Percentiles rank a stretch among this genome's conserved stretches.
These are phyloP conservation scores for Spilosoma lubricipeda DNA, from an alignment of 2,888 invertebrate genomes.

Conservation along the genomic window DNA sequence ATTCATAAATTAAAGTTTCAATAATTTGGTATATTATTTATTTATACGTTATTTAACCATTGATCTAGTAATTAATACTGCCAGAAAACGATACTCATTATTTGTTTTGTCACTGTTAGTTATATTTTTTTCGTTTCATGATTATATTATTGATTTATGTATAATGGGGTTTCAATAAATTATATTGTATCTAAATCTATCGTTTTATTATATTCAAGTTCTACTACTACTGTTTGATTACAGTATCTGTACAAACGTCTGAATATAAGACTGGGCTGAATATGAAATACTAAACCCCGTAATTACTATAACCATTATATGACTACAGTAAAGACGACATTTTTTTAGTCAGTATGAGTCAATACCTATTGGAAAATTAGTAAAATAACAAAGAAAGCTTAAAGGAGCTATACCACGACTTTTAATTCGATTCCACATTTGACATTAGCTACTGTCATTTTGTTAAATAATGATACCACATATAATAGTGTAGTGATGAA, in stretches of 20 bases:
- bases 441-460: too few species aligned
- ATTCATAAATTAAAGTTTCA: neutral
- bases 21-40: neutral
- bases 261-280: neutral
- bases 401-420: too few species aligned
- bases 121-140: conserved; percentile 30
- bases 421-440: too few species aligned
- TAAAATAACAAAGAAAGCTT: too few species aligned
- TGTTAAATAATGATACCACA: too few species aligned
- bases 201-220: conserved; percentile 16
- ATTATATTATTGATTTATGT: conserved; percentile 55
- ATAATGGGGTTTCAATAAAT: conserved; percentile 68
- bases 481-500: too few species aligned
- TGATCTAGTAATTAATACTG: conserved; percentile 23
- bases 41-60: neutral
- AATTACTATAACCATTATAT: neutral
- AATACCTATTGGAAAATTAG: neutral
- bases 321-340: neutral
- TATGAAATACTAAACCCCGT: too few species aligned
- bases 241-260: neutral
- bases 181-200: conserved; percentile 14
- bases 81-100: conserved; percentile 36
- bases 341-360: neutral
- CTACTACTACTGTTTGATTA: neutral
- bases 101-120: conserved; percentile 33